Conservation (phyloP, 1,140 invertebrate species). For the Arctopsyche grandis region DNA sequence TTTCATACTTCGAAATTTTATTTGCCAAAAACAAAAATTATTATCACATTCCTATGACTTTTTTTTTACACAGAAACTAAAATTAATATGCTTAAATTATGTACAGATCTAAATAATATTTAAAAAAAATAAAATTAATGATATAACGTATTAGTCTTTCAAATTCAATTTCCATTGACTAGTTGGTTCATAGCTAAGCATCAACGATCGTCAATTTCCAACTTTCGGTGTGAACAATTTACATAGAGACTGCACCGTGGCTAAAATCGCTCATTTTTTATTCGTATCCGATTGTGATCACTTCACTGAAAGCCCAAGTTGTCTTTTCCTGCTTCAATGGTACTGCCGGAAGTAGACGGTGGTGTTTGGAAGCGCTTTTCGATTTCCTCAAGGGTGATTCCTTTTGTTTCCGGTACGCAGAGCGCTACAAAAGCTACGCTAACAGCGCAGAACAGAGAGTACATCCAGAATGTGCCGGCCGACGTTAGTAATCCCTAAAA, state of each 20-base stretch:
- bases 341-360: not conserved
- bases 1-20: constrained; percentile 18
- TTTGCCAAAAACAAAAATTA: not conserved
- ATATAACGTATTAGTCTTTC: too few relatives aligned
- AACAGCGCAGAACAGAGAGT: constrained; percentile 75
- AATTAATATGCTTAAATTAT: too few relatives aligned
- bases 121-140: too few relatives aligned
- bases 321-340: constrained; percentile 32
- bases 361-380: constrained; percentile 60
- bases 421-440: constrained; percentile 72
- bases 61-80: too few relatives aligned
- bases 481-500: constrained; percentile 63
- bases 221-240: too few relatives aligned
- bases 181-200: too few relatives aligned
- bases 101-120: too few relatives aligned
- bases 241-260: not conserved
- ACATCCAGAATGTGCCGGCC: constrained; percentile 79
- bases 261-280: not conserved
- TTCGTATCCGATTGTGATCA: too few relatives aligned
- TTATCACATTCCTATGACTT: too few relatives aligned
- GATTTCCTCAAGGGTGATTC: constrained; percentile 76
- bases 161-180: too few relatives aligned
- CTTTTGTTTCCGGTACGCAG: constrained; percentile 77
- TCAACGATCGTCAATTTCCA: too few relatives aligned
- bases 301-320: constrained; percentile 45